phyloP scores from a whole-genome alignment of 1,140 invertebrate species.

The Drosophila simulans region DNA sequence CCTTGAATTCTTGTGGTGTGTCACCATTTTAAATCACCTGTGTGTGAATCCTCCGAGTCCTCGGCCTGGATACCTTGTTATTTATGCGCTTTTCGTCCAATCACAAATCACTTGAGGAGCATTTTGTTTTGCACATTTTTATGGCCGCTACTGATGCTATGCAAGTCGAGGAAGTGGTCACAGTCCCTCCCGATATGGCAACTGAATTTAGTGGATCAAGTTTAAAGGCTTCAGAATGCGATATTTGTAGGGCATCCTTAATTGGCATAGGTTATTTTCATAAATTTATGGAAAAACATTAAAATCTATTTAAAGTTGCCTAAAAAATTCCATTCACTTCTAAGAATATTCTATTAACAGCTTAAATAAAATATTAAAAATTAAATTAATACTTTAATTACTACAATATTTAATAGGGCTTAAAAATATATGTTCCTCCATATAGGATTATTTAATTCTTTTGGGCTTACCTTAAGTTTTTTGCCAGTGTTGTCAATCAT shows the following conservation, averaged over 20 bases:
- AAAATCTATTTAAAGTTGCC: too few species aligned
- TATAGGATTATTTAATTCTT: too few species aligned
- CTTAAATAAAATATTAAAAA: too few species aligned
- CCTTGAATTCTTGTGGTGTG: conserved; percentile 35
- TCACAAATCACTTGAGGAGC: conserved; percentile 63
- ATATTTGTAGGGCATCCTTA: too few species aligned
- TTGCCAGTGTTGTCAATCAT: neutral
- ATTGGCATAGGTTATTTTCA: too few species aligned
- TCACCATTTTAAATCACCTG: conserved; percentile 39
- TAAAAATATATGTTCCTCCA: too few species aligned
- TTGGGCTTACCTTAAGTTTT: too few species aligned
- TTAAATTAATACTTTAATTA: too few species aligned
- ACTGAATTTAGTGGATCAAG: neutral
- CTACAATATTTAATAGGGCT: too few species aligned
- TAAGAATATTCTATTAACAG: too few species aligned
- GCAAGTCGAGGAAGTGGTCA: conserved; percentile 19
- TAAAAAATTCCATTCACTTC: too few species aligned
- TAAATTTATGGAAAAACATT: too few species aligned
- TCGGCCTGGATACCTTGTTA: conserved; percentile 26
- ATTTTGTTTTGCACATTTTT: conserved; percentile 77
- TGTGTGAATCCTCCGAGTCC: conserved; percentile 18
- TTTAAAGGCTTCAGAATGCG: neutral
- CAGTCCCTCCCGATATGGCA: neutral
- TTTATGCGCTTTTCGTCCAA: conserved; percentile 50
- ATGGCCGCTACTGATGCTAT: conserved; percentile 76